Conservation (phyloP, 2,888 invertebrate genomes). For the Sesia bembeciformis region DNA sequence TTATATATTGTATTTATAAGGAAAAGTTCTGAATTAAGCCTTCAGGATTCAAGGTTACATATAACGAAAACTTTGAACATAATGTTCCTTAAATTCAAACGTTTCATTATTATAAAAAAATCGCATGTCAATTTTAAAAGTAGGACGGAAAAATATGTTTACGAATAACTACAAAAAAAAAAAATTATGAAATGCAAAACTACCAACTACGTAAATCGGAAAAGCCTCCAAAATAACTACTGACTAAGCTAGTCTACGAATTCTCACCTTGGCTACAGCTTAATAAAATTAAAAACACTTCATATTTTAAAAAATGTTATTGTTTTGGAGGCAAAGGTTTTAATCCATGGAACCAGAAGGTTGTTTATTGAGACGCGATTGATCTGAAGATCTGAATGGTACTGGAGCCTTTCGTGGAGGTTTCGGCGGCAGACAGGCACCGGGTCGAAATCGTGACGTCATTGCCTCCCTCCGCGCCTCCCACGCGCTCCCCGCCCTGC, state of each 20-base stretch:
- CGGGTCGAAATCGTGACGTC: slow-evolving; percentile 58
- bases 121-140: too few species aligned
- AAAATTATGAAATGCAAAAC: not conserved
- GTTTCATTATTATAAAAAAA: too few species aligned
- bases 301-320: not conserved
- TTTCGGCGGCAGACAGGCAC: slow-evolving; percentile 48
- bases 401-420: slow-evolving; percentile 23
- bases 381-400: slow-evolving; percentile 41
- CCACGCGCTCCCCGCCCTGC: slow-evolving; percentile 32
- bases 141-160: too few species aligned
- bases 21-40: too few species aligned
- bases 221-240: not conserved
- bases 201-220: not conserved
- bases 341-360: slow-evolving; percentile 17
- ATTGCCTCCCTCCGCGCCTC: slow-evolving; percentile 26
- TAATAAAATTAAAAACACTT: not conserved
- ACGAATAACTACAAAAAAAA: not conserved
- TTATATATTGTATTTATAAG: too few species aligned
- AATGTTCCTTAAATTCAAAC: too few species aligned
- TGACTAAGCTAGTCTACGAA: not conserved
- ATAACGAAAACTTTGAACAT: too few species aligned
- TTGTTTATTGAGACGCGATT: slow-evolving; percentile 28
- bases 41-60: too few species aligned
- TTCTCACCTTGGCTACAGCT: not conserved
- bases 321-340: slow-evolving; percentile 3